Evolutionary conservation across 2,113 vertebrate species (phyloP).

Genomic region (Benitochromis conjunctus): DNA sequence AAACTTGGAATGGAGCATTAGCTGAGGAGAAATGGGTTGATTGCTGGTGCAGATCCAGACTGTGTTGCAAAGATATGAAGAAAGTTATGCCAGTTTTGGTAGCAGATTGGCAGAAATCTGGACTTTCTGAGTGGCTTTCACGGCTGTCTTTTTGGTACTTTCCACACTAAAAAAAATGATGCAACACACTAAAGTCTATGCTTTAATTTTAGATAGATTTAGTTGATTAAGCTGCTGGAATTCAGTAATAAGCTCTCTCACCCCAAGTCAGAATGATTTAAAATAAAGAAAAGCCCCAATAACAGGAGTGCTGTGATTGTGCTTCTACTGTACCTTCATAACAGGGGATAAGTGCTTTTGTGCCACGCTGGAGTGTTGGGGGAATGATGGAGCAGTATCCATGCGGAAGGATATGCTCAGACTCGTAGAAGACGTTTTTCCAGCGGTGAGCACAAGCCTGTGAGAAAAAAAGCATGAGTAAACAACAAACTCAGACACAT

Average conservation of each 20-base stretch:
- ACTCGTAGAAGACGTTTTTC: constrained; percentile 95
- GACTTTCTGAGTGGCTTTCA: not conserved
- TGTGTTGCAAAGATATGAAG: not conserved
- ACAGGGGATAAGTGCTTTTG: constrained; percentile 86
- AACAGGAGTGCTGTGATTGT: not conserved
- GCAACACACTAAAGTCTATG: not conserved
- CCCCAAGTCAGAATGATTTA: not conserved
- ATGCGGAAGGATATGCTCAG: constrained; percentile 89
- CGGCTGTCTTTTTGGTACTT: not conserved
- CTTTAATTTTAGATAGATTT: not conserved
- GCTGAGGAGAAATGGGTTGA: not conserved
- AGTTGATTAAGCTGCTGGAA: not conserved
- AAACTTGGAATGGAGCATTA: not conserved
- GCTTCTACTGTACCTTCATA: constrained; percentile 85
- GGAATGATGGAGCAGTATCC: constrained; percentile 94
- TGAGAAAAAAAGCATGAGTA: not conserved
- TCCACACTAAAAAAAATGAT: not conserved
- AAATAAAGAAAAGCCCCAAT: not conserved
- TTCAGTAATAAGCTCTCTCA: not conserved
- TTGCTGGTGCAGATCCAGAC: not conserved
- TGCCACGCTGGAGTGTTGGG: constrained; percentile 81
- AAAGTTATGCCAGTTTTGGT: not conserved
- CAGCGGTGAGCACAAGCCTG: constrained; percentile 97
- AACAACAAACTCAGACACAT: not conserved
- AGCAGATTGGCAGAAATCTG: not conserved